Evolutionary conservation across 2,797 vertebrate genomes (phyloP).

Genomic region (Schizopygopsis pylzovi): DNA sequence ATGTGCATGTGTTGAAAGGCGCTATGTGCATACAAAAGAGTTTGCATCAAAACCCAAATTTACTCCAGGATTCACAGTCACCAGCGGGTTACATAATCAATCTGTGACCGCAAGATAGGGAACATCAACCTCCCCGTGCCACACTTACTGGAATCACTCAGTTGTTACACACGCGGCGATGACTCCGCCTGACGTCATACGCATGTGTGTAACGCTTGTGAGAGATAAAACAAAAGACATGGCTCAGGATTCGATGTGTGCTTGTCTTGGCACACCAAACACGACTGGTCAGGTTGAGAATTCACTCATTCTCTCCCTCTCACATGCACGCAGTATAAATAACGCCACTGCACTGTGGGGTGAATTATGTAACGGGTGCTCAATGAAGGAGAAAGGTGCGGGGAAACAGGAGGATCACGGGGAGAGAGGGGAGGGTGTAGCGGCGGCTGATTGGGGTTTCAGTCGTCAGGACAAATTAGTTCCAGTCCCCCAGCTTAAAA

Average conservation of each 20-base stretch:
- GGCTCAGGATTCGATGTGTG: not conserved
- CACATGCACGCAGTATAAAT: conserved; percentile 5
- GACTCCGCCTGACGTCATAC: not conserved
- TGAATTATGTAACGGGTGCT: conserved; percentile 58
- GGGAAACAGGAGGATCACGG: not conserved
- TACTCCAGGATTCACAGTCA: not conserved
- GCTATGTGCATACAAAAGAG: too few species aligned
- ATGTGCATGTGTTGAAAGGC: not conserved
- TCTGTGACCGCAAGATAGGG: not conserved
- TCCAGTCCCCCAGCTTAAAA: conserved; percentile 56
- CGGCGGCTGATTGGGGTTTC: conserved; percentile 55
- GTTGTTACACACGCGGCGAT: not conserved
- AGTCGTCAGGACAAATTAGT: conserved; percentile 65
- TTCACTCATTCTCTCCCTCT: not conserved
- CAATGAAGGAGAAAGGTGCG: conserved; percentile 28
- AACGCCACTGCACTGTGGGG: conserved; percentile 49
- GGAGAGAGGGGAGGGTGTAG: conserved; percentile 41
- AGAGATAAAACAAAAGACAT: conserved; percentile 22
- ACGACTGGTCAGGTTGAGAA: not conserved
- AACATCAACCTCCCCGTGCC: not conserved
- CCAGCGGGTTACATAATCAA: conserved; percentile 37
- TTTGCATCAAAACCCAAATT: too few species aligned
- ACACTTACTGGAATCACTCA: not conserved
- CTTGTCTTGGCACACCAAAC: not conserved
- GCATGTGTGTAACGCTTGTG: not conserved